phyloP scores from a whole-genome alignment of 2,797 vertebrate genomes.

The Poecilia wingei region DNA sequence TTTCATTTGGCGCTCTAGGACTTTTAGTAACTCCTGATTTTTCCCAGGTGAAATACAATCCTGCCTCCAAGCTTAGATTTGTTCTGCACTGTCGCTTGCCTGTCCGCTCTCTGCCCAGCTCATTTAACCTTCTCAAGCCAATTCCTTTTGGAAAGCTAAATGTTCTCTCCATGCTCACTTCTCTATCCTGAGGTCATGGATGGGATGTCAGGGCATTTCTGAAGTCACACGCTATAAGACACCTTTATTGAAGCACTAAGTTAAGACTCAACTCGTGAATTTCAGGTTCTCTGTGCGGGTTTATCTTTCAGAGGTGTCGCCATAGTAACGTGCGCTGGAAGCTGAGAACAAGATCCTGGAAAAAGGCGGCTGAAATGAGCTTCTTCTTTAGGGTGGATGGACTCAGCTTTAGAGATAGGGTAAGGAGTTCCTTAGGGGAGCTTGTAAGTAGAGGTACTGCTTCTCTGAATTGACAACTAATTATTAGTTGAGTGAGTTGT shows the following conservation, averaged over 20 bases:
- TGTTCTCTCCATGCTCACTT: background rate
- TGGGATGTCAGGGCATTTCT: background rate
- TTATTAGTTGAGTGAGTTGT: background rate
- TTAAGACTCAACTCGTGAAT: background rate
- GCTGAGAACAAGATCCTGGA: background rate
- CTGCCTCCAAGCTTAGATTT: constrained; percentile 2
- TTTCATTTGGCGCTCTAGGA: background rate
- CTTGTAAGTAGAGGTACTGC: background rate
- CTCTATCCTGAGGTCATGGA: background rate
- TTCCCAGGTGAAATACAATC: background rate
- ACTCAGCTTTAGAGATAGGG: background rate
- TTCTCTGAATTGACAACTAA: background rate
- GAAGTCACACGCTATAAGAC: background rate
- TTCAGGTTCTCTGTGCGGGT: background rate
- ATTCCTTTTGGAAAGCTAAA: background rate
- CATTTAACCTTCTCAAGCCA: background rate
- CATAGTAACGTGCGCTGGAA: background rate
- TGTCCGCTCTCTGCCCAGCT: background rate
- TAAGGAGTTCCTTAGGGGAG: background rate
- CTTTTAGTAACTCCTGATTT: background rate
- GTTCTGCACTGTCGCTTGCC: background rate
- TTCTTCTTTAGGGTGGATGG: background rate
- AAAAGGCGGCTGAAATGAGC: background rate
- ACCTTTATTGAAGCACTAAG: too few relatives aligned
- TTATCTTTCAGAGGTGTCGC: background rate